These are phyloP conservation scores for Phrynocephalus vlangalii DNA, from an alignment of 2,797 vertebrate genomes.

Conservation along the genomic window DNA sequence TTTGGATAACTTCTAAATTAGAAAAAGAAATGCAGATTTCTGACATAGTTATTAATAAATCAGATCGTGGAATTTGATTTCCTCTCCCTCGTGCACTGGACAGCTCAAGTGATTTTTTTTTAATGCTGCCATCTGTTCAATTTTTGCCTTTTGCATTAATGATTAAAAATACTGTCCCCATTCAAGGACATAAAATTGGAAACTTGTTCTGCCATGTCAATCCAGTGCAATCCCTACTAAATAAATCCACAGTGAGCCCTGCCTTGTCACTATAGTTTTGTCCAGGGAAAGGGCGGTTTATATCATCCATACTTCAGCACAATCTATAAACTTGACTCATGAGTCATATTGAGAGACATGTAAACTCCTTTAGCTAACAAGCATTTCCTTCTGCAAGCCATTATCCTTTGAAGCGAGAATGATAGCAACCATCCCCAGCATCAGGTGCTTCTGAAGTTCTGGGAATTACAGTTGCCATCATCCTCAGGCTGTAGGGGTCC, in stretches of 20 bases:
- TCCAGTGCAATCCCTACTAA: not conserved
- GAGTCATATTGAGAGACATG: not conserved
- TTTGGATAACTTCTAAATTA: not conserved
- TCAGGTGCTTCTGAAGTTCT: not conserved
- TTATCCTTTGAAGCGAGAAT: not conserved
- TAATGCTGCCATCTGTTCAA: not conserved
- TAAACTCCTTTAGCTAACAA: constrained; percentile 25
- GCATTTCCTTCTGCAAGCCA: constrained; percentile 2
- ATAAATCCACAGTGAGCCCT: constrained; percentile 39
- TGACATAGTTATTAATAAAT: too few species aligned
- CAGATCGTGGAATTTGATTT: too few species aligned
- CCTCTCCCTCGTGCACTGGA: too few species aligned
- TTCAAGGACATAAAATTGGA: constrained; percentile 38
- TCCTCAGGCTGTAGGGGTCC: not conserved
- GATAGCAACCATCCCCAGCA: not conserved
- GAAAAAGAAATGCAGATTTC: too few species aligned
- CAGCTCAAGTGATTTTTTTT: not conserved
- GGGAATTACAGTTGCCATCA: not conserved
- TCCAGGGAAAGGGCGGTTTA: constrained; percentile 38
- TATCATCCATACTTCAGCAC: constrained; percentile 24
- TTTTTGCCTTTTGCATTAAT: not conserved
- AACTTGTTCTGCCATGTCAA: constrained; percentile 10
- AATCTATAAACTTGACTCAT: constrained; percentile 15
- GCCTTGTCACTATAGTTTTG: constrained; percentile 23
- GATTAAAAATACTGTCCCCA: not conserved